Percentiles rank a stretch among this genome's conserved stretches.
Evolutionary conservation across 2,888 invertebrate genomes (phyloP).

Genomic region (Disparrhopalites patrizii): DNA sequence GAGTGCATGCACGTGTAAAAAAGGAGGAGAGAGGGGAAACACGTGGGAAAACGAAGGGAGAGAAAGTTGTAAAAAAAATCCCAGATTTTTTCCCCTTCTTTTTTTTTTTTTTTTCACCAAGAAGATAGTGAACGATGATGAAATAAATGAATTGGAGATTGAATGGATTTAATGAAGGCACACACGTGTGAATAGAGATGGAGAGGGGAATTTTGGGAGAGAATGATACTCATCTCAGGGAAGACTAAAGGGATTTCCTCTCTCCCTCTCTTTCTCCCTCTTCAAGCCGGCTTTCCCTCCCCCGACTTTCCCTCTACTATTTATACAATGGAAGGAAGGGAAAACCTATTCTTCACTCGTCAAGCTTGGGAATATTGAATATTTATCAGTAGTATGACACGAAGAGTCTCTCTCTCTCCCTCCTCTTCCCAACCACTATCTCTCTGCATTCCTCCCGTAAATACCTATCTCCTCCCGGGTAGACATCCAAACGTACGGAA

Average conservation of each 20-base stretch:
- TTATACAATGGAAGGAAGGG: constrained; percentile 31
- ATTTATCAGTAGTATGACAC: constrained; percentile 40
- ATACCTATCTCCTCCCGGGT: too few species aligned
- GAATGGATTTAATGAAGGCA: constrained; percentile 19
- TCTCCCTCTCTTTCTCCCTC: too few species aligned
- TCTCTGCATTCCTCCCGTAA: neutral
- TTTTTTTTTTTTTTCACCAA: neutral
- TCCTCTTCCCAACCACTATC: neutral
- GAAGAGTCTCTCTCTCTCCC: neutral
- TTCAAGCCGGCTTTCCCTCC: constrained; percentile 30
- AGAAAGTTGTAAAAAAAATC: too few species aligned
- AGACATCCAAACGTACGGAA: too few species aligned
- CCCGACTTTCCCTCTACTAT: constrained; percentile 27
- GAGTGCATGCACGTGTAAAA: too few species aligned
- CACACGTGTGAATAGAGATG: too few species aligned
- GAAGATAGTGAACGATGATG: constrained; percentile 1
- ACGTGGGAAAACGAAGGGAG: too few species aligned
- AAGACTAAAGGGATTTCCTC: constrained; percentile 31
- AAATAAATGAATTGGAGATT: neutral
- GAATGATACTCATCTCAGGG: constrained; percentile 23
- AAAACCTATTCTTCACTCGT: constrained; percentile 29
- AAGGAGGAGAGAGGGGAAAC: too few species aligned
- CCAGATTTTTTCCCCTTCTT: neutral
- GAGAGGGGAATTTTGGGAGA: too few species aligned
- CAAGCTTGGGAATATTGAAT: constrained; percentile 38